Conservation (phyloP, 2,113 vertebrate genomes). For the Chloropsis hardwickii region DNA sequence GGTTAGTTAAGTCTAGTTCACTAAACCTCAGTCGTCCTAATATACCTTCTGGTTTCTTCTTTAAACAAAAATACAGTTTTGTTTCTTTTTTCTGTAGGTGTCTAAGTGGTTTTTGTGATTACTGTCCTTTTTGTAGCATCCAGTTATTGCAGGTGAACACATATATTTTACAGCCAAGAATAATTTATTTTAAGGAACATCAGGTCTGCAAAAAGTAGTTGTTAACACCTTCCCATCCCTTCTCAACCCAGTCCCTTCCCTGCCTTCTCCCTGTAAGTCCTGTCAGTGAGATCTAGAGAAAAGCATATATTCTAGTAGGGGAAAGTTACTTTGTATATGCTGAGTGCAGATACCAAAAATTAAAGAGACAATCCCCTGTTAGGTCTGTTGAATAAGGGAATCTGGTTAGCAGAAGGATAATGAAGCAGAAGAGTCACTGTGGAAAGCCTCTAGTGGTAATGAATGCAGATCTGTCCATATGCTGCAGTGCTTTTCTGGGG, state of each 20-base stretch:
- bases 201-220: background rate
- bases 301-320: background rate
- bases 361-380: background rate
- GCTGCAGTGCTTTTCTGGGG: background rate
- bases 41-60: background rate
- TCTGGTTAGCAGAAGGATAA: background rate
- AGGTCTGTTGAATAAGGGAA: background rate
- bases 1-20: background rate
- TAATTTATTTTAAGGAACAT: background rate
- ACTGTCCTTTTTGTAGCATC: background rate
- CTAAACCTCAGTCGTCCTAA: background rate
- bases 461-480: background rate
- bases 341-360: background rate
- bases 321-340: background rate
- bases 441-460: background rate
- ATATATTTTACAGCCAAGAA: background rate
- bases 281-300: background rate
- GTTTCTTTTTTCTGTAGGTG: background rate
- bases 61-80: background rate
- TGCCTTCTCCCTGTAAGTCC: accelerated
- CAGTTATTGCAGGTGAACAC: background rate
- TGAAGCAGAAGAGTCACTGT: background rate
- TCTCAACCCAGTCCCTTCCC: background rate
- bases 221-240: background rate
- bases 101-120: background rate